Evolutionary conservation across 2,888 invertebrate species (phyloP), one percentile per base, ranked within the genome.

Genomic region (Uropetala carovei): DNA sequence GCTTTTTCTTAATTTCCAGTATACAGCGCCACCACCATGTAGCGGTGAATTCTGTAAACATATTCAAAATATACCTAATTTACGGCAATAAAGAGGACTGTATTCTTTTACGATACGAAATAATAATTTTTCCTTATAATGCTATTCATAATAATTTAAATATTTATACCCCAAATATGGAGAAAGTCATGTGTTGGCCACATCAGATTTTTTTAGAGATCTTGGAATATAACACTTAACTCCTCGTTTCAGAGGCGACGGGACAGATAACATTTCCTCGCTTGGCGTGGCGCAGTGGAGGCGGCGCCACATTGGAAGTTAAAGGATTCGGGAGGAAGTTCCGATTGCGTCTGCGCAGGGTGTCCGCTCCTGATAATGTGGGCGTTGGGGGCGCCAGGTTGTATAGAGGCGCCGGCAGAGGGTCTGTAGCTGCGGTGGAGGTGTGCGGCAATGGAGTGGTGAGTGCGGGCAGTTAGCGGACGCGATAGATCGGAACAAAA

Each of bases 271-370:
- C 43, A 18, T 89, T 89, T 43, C 89, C 89, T 60, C 89, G 64
- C n/a, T 43, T 89, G 64, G n/a, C n/a, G 5, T 89, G 89, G 89
- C 89, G 89, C 10, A 86, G 86, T 18, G 68, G 64, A 9, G 89
- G 89, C 11, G 89, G 64, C 11, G 89, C 64, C n/a, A 64, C 64
- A 4, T 13, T 89, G 22, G 89, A 89, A 13, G 89, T 89, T 43
- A 89, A 89, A 64, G 89, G 64, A 8, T 89, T 89, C 59, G 89
- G 89, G n/a, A 64, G 64, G 64, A 89, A 89, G 43, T 89, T 89
- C 89, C 89, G 89, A n/a, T 8, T 89, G 43, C 89, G 89, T 43
- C 89, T 89, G 60, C 30, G 89, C 30, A 60, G 89, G 14, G 89
- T 89, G 9, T 64, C 60, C 43, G 9, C 22, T 18, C n/a, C 59